These are phyloP conservation scores for Cactoblastis cactorum DNA, from an alignment of 2,888 invertebrate genomes.

Conservation along the genomic window DNA sequence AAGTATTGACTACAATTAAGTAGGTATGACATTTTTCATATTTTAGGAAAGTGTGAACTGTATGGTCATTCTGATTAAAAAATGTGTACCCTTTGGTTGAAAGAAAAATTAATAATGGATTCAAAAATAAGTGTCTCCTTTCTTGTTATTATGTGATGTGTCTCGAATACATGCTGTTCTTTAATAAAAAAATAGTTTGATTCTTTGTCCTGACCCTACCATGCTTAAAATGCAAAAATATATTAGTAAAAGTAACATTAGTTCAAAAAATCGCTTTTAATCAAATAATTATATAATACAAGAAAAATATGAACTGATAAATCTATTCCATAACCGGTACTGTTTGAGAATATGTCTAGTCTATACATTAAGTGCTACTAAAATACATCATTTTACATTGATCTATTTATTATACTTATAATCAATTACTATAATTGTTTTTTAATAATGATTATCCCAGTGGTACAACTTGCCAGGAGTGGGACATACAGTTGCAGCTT, in stretches of 20 bases:
- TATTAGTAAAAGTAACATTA: neutral
- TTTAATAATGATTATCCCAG: constrained; percentile 78
- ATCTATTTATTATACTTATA: constrained; percentile 11
- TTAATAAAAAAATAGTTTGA: constrained; percentile 15
- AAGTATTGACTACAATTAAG: too few relatives aligned
- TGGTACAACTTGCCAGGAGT: constrained; percentile 79
- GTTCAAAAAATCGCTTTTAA: too few relatives aligned
- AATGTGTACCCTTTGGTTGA: too few relatives aligned
- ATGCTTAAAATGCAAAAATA: neutral
- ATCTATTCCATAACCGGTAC: neutral
- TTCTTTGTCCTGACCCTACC: constrained; percentile 18
- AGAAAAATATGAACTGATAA: neutral
- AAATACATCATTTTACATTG: neutral
- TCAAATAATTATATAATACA: neutral
- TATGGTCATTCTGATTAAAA: neutral
- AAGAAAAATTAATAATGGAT: neutral
- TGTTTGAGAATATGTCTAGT: neutral
- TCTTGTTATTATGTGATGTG: constrained; percentile 10
- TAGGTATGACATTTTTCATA: too few relatives aligned
- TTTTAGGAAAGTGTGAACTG: too few relatives aligned
- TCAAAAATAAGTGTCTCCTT: neutral
- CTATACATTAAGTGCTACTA: neutral
- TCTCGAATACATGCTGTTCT: constrained; percentile 14
- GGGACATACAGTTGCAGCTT: constrained; percentile 52
- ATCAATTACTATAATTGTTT: constrained; percentile 11